Evolutionary conservation across 2,888 invertebrate genomes (phyloP).

Genomic region (Andrena bicolor): DNA sequence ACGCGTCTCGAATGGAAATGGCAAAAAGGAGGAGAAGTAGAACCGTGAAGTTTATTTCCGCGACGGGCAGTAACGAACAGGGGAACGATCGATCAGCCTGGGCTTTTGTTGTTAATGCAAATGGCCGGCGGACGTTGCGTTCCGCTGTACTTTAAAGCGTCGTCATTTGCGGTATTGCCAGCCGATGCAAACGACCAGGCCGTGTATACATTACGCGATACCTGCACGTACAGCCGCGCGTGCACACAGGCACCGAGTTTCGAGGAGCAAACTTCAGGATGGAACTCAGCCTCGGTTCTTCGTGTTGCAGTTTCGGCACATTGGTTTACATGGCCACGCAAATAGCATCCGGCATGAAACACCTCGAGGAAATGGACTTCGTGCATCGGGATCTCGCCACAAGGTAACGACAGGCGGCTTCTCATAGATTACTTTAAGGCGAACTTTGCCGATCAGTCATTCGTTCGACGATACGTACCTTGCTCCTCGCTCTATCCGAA

Average conservation of each 20-base stretch:
- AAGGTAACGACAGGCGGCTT: slow-evolving; percentile 86
- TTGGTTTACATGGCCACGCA: slow-evolving; percentile 95
- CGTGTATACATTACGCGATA: slow-evolving; percentile 2
- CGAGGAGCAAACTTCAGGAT: slow-evolving; percentile 61
- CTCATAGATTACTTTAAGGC: slow-evolving; percentile 70
- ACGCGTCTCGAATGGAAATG: slow-evolving; percentile 5
- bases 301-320: slow-evolving; percentile 90
- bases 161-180: slow-evolving; percentile 58
- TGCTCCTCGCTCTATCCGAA: neutral
- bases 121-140: slow-evolving; percentile 37
- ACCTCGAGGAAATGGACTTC: slow-evolving; percentile 93
- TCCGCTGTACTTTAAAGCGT: slow-evolving; percentile 43
- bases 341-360: slow-evolving; percentile 96
- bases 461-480: slow-evolving; percentile 22
- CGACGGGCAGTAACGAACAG: slow-evolving; percentile 6
- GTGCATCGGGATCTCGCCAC: slow-evolving; percentile 95
- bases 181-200: slow-evolving; percentile 45
- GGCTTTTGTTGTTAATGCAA: slow-evolving; percentile 52
- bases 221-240: neutral
- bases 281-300: slow-evolving; percentile 66
- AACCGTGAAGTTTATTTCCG: slow-evolving; percentile 24
- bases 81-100: slow-evolving; percentile 31
- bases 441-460: slow-evolving; percentile 51
- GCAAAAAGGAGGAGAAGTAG: neutral
- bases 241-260: slow-evolving; percentile 36